Conservation (phyloP, 2,888 invertebrate genomes). For the Lordiphosa andalusiaca region DNA sequence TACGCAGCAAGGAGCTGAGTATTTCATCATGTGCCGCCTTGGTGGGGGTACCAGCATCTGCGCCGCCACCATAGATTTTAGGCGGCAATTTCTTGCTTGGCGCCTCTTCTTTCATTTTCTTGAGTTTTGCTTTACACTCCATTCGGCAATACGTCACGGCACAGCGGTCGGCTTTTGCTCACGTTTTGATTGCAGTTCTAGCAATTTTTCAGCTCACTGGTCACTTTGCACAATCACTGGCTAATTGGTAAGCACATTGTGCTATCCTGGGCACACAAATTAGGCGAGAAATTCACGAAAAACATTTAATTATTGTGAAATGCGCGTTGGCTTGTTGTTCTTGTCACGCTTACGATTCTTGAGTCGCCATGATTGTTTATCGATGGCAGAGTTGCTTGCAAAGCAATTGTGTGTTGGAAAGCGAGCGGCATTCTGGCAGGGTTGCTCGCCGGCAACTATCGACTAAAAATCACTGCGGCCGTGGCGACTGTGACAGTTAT, state of each 20-base stretch:
- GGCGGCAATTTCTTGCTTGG: conserved; percentile 79
- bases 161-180: conserved; percentile 67
- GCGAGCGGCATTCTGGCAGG: conserved; percentile 18
- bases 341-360: conserved; percentile 72
- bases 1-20: conserved; percentile 76
- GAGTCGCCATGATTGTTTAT: conserved; percentile 60
- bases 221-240: conserved; percentile 32
- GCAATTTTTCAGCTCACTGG: conserved; percentile 35
- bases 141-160: conserved; percentile 71
- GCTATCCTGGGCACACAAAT: conserved; percentile 37
- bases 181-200: conserved; percentile 37
- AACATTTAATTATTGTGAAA: conserved; percentile 73
- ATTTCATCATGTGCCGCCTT: conserved; percentile 77
- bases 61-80: conserved; percentile 73
- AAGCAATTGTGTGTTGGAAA: conserved; percentile 21
- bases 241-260: conserved; percentile 41
- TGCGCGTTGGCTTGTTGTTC: conserved; percentile 78
- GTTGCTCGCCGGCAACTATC: neutral
- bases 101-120: conserved; percentile 79
- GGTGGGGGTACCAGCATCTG: conserved; percentile 61
- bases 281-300: conserved; percentile 23
- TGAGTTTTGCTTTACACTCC: conserved; percentile 69
- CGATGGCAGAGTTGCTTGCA: conserved; percentile 4
- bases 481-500: no score
- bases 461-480: neutral